Base-by-base conservation (phyloP, 2,888 invertebrate species). In the Norana najaformis region DNA sequence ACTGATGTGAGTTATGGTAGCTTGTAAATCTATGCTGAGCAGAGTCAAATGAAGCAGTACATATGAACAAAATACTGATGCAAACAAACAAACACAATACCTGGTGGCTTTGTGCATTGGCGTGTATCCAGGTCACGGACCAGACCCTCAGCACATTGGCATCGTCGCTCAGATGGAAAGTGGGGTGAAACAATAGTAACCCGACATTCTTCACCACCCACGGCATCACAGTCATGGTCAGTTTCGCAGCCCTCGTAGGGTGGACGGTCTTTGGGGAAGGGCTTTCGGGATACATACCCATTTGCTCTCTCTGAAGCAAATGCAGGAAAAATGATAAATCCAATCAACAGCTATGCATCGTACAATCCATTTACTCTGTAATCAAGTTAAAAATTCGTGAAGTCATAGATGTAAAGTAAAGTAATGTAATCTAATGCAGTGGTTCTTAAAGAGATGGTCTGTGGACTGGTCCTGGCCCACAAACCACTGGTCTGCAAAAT, bases 141-240 rank as follows among this genome's bases (percentile, higher is more conserved):
- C 35, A 85, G 37, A 37, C 85, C 85, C 23, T 4, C 36, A 30
- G 85, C 36, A 30, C 85, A 85, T 85, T 85, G 35, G 37, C 85
- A 85, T 85, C 85, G 35, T 37, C 85, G 35, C 85, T 35, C 37
- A 85, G 85, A 16, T 85, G 85, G 35, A 85, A 85, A 85, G 36
- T 8, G 6, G 23, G 20, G 4, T 23, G 47, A 47, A 23, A 47
- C n/a, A n/a, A n/a, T n/a, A n/a, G n/a, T 47, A 47, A 69, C n/a
- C 69, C n/a, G 69, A 69, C 69, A 69, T n/a, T 69, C 69, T n/a
- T 69, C 69, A n/a, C 69, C 69, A 69, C 69, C 69, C 6, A n/a
- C 11, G n/a, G n/a, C 4, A 8, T 69, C 69, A 69, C 69, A 69
- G 69, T 69, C 69, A 2, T n/a, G 30, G 69, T 69, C 69, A 69